Percentiles rank a stretch among this genome's conserved stretches.
These are phyloP conservation scores for Brachyistius frenatus DNA, from an alignment of 2,113 vertebrate species.

Conservation along the genomic window DNA sequence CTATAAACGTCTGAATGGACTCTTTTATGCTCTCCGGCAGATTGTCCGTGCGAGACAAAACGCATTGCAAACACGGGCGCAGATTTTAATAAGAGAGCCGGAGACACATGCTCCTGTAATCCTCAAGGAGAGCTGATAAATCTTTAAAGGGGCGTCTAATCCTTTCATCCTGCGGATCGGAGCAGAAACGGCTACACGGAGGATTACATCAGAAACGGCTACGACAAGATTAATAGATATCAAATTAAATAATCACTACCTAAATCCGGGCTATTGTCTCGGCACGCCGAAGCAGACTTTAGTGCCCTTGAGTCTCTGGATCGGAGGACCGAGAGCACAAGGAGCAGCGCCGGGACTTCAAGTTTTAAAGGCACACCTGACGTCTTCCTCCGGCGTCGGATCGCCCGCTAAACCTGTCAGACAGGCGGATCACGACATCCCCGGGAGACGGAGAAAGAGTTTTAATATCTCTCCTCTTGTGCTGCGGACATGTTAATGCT, in stretches of 20 bases:
- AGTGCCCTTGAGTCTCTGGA: constrained; percentile 18
- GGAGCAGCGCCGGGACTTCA: not conserved
- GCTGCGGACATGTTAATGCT: too few species aligned
- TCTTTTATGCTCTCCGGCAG: constrained; percentile 3
- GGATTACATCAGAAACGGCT: constrained; percentile 57
- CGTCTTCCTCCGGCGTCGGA: too few species aligned
- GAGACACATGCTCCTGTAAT: constrained; percentile 41
- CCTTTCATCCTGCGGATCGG: constrained; percentile 59
- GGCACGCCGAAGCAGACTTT: constrained; percentile 1
- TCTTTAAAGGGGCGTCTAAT: constrained; percentile 60
- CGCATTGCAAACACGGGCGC: not conserved
- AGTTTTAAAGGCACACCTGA: too few species aligned
- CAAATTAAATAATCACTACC: constrained; percentile 62
- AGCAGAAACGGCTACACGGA: constrained; percentile 41
- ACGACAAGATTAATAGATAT: constrained; percentile 61
- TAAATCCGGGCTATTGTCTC: constrained; percentile 63
- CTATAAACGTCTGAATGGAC: not conserved
- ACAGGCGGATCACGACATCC: too few species aligned
- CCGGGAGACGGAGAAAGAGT: too few species aligned
- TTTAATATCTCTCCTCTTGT: too few species aligned
- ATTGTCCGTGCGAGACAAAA: constrained; percentile 34
- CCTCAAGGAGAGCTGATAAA: constrained; percentile 62
- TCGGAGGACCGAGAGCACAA: not conserved
- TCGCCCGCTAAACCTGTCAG: too few species aligned
- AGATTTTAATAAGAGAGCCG: constrained; percentile 52